A percentile compares a stretch with the other conserved stretches of the same genome.
These are phyloP conservation scores for Psammodynastes pulverulentus DNA, from an alignment of 2,113 vertebrate species.

Conservation along the genomic window DNA sequence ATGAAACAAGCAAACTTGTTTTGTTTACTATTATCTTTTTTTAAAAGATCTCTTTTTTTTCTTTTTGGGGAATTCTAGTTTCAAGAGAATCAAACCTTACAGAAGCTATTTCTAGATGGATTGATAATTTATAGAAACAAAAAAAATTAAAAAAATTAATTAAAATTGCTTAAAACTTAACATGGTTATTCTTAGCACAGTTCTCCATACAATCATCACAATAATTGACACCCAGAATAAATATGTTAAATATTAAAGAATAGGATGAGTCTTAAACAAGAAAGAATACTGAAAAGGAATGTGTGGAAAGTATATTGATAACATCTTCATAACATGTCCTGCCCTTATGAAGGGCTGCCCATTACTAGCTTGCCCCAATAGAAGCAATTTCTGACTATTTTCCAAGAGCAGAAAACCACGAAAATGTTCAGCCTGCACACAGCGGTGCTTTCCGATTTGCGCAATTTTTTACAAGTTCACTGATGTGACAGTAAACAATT, in stretches of 20 bases:
- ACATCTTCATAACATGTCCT: too few species aligned
- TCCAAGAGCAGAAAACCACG: neutral
- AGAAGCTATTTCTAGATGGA: slow-evolving; percentile 32
- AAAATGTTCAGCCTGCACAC: neutral
- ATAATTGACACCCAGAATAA: neutral
- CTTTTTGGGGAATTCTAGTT: neutral
- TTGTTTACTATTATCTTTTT: neutral
- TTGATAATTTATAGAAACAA: neutral
- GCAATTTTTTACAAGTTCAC: neutral
- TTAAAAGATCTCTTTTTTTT: neutral
- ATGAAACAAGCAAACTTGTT: neutral
- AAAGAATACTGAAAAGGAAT: too few species aligned
- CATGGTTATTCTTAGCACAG: neutral
- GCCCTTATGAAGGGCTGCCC: neutral
- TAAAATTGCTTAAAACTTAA: neutral
- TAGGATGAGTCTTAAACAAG: neutral
- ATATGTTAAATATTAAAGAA: neutral
- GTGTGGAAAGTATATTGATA: too few species aligned
- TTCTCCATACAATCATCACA: neutral
- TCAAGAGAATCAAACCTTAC: neutral
- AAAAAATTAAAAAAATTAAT: neutral
- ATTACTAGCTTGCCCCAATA: neutral
- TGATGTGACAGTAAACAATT: neutral
- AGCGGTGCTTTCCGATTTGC: neutral
- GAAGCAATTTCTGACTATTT: neutral